Conservation (phyloP, 2,797 vertebrate genomes). For the Parauchenoglanis ngamensis region DNA sequence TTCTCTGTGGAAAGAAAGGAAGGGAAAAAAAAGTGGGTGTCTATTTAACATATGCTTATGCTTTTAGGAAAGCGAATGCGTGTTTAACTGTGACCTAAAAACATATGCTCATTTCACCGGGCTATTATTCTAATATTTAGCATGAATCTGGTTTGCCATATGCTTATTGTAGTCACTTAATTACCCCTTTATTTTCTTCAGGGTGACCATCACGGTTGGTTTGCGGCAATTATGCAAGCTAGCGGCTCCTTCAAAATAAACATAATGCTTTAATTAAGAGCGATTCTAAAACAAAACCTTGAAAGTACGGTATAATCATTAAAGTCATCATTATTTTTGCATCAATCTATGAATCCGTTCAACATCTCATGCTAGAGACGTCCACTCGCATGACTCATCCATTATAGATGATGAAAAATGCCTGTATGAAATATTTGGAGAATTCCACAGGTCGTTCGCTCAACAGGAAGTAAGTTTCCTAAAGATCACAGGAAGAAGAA, state of each 20-base stretch:
- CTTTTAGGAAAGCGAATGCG: not conserved
- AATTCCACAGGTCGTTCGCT: not conserved
- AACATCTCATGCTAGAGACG: not conserved
- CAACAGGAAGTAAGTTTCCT: not conserved
- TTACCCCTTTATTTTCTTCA: constrained; percentile 46
- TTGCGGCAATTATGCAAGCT: not conserved
- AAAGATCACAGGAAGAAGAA: not conserved
- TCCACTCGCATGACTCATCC: not conserved
- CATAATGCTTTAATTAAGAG: not conserved
- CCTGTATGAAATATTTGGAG: too few species aligned
- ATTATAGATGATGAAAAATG: not conserved
- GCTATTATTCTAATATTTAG: constrained; percentile 44
- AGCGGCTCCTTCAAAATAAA: not conserved
- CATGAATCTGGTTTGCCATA: constrained; percentile 46
- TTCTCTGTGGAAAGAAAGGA: too few species aligned
- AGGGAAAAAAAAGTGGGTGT: not conserved
- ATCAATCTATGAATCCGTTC: not conserved
- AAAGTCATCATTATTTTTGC: not conserved
- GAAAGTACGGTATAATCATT: not conserved
- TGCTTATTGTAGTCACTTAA: constrained; percentile 51
- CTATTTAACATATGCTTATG: constrained; percentile 27
- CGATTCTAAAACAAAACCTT: not conserved
- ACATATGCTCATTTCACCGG: constrained; percentile 39
- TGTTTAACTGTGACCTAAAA: constrained; percentile 13
- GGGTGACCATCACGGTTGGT: constrained; percentile 43